Evolutionary conservation across 2,888 invertebrate species (phyloP).

Genomic region (Alloscopus bannaensis): DNA sequence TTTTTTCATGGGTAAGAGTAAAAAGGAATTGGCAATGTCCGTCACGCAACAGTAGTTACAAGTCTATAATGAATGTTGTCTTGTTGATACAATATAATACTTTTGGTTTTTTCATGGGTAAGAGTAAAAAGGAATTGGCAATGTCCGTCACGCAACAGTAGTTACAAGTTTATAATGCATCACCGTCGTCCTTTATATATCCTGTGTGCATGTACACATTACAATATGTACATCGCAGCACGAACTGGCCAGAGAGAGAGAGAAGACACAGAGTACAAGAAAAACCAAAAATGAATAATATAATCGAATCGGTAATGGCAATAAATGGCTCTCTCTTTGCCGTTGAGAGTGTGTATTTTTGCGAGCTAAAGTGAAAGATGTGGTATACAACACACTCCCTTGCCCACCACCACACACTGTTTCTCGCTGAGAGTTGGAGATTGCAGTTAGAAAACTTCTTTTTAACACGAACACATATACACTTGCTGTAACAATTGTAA

Average conservation of each 20-base stretch:
- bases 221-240: slow-evolving; percentile 28
- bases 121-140: slow-evolving; percentile 32
- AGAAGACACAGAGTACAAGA: no score
- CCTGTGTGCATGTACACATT: slow-evolving; percentile 26
- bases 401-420: background rate
- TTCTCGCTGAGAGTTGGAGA: no score
- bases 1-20: slow-evolving; percentile 13
- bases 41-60: slow-evolving; percentile 41
- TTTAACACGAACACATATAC: background rate
- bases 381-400: background rate
- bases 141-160: slow-evolving; percentile 41
- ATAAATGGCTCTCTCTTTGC: slow-evolving; percentile 12
- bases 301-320: slow-evolving; percentile 18
- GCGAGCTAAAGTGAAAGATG: background rate
- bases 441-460: slow-evolving; percentile 9
- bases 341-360: no score
- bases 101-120: slow-evolving; percentile 15
- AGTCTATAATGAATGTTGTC: slow-evolving; percentile 3
- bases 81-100: slow-evolving; percentile 23
- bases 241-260: slow-evolving; percentile 8
- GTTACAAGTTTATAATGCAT: slow-evolving; percentile 24
- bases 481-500: background rate
- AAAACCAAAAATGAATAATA: slow-evolving; percentile 16
- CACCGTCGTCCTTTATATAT: no score
- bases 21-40: slow-evolving; percentile 37